Conservation (phyloP, 35 echinoderm and acorn worm species). For the Antedon bifida region DNA sequence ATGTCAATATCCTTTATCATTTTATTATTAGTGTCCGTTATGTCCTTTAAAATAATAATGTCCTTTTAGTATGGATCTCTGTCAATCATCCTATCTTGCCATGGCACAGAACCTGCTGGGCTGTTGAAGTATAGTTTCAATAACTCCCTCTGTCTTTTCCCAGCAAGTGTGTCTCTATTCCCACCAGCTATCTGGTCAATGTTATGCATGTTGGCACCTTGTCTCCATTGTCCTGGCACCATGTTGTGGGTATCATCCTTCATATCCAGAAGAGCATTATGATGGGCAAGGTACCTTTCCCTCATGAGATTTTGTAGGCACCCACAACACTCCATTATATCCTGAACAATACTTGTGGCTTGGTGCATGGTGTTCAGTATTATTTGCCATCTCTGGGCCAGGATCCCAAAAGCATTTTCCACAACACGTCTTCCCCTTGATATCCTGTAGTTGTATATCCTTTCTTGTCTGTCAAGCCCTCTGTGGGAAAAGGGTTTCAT, state of each 20-base stretch:
- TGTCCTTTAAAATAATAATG: no score
- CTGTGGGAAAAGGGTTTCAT: slow-evolving; percentile 31
- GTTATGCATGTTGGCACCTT: slow-evolving; percentile 18
- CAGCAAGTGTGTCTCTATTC: slow-evolving; percentile 20
- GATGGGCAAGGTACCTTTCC: background rate
- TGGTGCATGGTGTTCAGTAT: slow-evolving; percentile 26
- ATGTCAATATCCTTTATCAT: no score
- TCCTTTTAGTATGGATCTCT: background rate
- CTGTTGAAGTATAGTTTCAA: slow-evolving; percentile 14
- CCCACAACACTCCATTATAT: slow-evolving; percentile 3
- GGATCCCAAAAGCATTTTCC: slow-evolving; percentile 56
- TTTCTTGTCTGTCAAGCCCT: background rate
- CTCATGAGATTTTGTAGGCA: slow-evolving; percentile 37
- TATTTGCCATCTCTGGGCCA: slow-evolving; percentile 18
- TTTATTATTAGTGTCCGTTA: no score
- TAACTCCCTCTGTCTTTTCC: background rate
- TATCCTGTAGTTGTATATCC: slow-evolving; percentile 36
- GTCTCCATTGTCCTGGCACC: slow-evolving; percentile 18
- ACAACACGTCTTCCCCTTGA: slow-evolving; percentile 26
- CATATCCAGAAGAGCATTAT: slow-evolving; percentile 16
- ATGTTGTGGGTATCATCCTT: slow-evolving; percentile 3
- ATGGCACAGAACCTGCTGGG: slow-evolving; percentile 24
- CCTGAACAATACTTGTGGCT: background rate
- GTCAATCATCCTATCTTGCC: slow-evolving; percentile 26
- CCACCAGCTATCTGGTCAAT: slow-evolving; percentile 6